Percentiles rank a stretch among this genome's conserved stretches.
Conservation (phyloP, 2,113 vertebrate genomes). For the Sminthopsis crassicaudata region DNA sequence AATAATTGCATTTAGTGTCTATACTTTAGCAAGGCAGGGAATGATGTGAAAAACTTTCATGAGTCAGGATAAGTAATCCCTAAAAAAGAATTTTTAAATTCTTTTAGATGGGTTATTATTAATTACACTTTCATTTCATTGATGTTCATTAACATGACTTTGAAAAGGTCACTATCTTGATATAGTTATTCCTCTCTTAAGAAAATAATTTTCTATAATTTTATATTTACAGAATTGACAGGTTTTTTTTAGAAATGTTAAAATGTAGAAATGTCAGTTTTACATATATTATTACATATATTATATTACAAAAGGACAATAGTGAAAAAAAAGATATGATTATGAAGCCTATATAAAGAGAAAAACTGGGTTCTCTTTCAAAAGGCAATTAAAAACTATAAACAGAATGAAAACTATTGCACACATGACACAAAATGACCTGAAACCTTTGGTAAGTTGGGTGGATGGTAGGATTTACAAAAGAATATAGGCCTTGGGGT, state of each 20-base stretch:
- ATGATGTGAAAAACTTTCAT: background rate
- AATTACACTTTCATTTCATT: background rate
- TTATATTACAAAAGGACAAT: background rate
- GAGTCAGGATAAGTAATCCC: background rate
- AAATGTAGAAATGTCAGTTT: background rate
- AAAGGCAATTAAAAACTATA: background rate
- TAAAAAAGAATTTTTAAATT: background rate
- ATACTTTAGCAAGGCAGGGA: background rate
- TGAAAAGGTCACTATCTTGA: background rate
- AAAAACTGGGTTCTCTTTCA: background rate
- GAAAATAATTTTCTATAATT: constrained; percentile 18
- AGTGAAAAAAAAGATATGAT: constrained; percentile 19
- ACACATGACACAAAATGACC: background rate
- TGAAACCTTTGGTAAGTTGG: background rate
- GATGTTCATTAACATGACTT: background rate
- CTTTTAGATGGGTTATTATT: background rate
- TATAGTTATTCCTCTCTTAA: background rate
- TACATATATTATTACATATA: background rate
- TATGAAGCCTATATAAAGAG: background rate
- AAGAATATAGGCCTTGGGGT: background rate
- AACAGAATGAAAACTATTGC: background rate
- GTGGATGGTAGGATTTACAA: background rate
- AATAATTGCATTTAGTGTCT: background rate
- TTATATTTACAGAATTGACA: constrained; percentile 12
- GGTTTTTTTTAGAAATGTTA: background rate